A percentile compares a stretch with the other conserved stretches of the same genome.
These are phyloP conservation scores for Empis stercorea DNA, from an alignment of 2,888 invertebrate species.

Conservation along the genomic window DNA sequence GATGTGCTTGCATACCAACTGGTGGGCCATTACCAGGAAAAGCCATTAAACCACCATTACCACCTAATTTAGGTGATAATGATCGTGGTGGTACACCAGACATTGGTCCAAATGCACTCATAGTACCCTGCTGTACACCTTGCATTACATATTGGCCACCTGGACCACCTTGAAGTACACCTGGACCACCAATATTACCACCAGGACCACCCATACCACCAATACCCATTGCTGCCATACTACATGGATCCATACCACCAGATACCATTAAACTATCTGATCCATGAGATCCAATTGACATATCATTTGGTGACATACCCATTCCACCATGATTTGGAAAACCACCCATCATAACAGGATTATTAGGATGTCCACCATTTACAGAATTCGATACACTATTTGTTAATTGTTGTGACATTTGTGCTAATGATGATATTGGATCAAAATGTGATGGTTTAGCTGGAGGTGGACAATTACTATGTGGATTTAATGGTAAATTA, in stretches of 20 bases:
- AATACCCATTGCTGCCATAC: constrained; percentile 34
- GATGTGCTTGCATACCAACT: constrained; percentile 24
- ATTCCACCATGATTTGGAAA: constrained; percentile 11
- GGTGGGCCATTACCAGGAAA: constrained; percentile 23
- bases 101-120: constrained; percentile 24
- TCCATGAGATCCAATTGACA: constrained; percentile 2
- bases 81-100: constrained; percentile 36
- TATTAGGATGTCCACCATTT: constrained; percentile 31
- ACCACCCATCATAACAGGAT: constrained; percentile 24
- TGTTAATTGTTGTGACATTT: constrained; percentile 87
- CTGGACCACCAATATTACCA: constrained; percentile 13
- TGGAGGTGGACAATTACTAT: constrained; percentile 42
- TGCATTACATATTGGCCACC: constrained; percentile 17
- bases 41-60: constrained; percentile 35
- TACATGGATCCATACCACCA: constrained; percentile 15
- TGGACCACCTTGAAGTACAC: constrained; percentile 11
- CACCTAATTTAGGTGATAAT: constrained; percentile 54
- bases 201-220: constrained; percentile 19
- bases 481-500: constrained; percentile 54
- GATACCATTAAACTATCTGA: constrained; percentile 24
- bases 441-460: constrained; percentile 66
- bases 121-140: constrained; percentile 21
- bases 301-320: constrained; percentile 7
- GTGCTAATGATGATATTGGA: constrained; percentile 85
- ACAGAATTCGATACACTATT: constrained; percentile 51